phyloP scores from a whole-genome alignment of 2,797 vertebrate genomes.

The Rhinichthys osculus region DNA sequence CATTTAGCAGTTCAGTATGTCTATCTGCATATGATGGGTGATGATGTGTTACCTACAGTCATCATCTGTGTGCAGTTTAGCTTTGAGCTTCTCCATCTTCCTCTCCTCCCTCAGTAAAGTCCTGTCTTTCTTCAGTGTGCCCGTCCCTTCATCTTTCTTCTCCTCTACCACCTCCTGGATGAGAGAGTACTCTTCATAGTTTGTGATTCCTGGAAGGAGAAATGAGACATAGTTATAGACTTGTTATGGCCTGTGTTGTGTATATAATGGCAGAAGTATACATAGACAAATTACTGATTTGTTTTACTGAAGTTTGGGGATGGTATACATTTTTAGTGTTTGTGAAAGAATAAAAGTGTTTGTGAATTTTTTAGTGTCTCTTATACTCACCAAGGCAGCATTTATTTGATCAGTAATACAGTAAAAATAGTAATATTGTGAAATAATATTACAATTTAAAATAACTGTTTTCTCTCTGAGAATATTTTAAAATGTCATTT shows the following conservation, averaged over 20 bases:
- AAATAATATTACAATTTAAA: not conserved
- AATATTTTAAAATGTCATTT: not conserved
- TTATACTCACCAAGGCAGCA: not conserved
- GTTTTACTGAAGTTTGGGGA: not conserved
- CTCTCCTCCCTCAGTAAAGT: conserved; percentile 91
- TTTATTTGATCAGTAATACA: not conserved
- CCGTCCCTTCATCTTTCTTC: conserved; percentile 92
- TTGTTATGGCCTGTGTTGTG: not conserved
- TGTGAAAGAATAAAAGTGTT: not conserved
- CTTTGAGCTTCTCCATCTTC: conserved; percentile 99
- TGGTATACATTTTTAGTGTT: not conserved
- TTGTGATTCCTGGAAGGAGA: conserved; percentile 90
- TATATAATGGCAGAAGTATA: not conserved
- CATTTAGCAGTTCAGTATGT: not conserved
- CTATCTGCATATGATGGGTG: not conserved
- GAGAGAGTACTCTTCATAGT: conserved; percentile 98
- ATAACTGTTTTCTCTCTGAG: not conserved
- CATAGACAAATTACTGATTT: not conserved
- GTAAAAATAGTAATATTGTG: not conserved
- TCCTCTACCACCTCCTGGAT: conserved; percentile 92
- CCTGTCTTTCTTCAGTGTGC: conserved; percentile 92
- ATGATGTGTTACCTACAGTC: conserved; percentile 82
- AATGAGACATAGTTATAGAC: conserved; percentile 10
- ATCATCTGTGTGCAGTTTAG: conserved; percentile 97
- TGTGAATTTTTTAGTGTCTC: not conserved